Evolutionary conservation across 2,797 vertebrate genomes (phyloP).

Genomic region (Sebastiscus tertius): DNA sequence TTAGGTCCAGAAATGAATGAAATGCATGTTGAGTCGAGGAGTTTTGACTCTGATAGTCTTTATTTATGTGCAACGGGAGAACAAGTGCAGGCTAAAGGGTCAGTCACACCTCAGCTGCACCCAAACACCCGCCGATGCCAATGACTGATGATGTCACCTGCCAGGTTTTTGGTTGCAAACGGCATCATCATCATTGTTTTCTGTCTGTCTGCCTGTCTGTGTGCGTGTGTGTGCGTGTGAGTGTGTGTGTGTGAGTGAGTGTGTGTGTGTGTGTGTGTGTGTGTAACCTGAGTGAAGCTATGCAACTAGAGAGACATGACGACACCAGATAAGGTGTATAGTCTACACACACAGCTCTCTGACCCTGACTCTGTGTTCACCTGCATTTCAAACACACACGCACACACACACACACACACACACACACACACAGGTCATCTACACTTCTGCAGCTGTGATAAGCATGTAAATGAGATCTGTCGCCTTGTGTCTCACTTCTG

Average conservation of each 20-base stretch:
- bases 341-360: slow-evolving; percentile 8
- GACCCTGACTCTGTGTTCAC: neutral
- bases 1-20: too few species aligned
- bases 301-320: slow-evolving; percentile 64
- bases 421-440: slow-evolving; percentile 33
- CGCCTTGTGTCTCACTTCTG: slow-evolving; percentile 29
- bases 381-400: neutral
- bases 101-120: neutral
- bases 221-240: neutral
- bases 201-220: neutral
- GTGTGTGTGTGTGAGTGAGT: neutral
- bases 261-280: neutral
- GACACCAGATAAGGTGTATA: slow-evolving; percentile 57
- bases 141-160: slow-evolving; percentile 51
- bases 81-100: neutral
- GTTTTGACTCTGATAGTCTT: neutral
- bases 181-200: slow-evolving; percentile 38
- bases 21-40: too few species aligned
- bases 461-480: slow-evolving; percentile 59
- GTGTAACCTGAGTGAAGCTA: slow-evolving; percentile 49
- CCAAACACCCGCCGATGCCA: slow-evolving; percentile 28
- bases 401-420: slow-evolving; percentile 2
- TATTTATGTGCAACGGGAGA: neutral
- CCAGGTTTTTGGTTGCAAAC: slow-evolving; percentile 39
- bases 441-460: slow-evolving; percentile 47